A percentile compares a stretch with the other conserved stretches of the same genome.
phyloP scores from a whole-genome alignment of 2,797 vertebrate species.

The Chanos chanos region DNA sequence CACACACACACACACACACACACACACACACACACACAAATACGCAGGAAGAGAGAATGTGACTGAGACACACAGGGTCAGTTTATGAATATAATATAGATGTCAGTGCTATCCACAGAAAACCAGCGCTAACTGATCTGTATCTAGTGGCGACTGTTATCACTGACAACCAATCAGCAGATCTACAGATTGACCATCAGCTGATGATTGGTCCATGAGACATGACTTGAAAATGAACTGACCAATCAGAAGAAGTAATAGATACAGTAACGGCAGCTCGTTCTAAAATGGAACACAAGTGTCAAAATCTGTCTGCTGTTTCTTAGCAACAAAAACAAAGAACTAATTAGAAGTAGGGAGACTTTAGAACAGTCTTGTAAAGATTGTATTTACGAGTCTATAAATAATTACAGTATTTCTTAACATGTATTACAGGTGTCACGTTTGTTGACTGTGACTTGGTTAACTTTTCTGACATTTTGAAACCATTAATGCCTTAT shows the following conservation, averaged over 20 bases:
- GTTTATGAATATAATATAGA: too few species aligned
- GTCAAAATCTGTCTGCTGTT: background rate
- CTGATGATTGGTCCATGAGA: too few species aligned
- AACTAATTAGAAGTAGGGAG: background rate
- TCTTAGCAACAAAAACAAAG: background rate
- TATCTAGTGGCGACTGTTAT: too few species aligned
- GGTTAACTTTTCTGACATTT: slow-evolving; percentile 40
- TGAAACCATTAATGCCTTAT: slow-evolving; percentile 70
- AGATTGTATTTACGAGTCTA: slow-evolving; percentile 1
- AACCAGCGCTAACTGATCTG: too few species aligned
- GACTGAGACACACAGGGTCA: too few species aligned
- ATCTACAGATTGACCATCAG: too few species aligned
- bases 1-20: too few species aligned
- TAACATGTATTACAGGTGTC: slow-evolving; percentile 4
- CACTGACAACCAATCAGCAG: too few species aligned
- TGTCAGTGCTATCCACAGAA: too few species aligned
- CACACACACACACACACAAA: too few species aligned
- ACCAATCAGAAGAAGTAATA: slow-evolving; percentile 8
- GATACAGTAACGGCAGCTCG: background rate
- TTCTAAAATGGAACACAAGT: too few species aligned
- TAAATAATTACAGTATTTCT: slow-evolving; percentile 11
- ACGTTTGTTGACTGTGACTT: slow-evolving; percentile 10
- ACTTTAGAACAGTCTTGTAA: slow-evolving; percentile 13
- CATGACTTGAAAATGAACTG: slow-evolving; percentile 10
- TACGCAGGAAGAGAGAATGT: too few species aligned